A percentile compares a stretch with the other conserved stretches of the same genome.
phyloP scores from a whole-genome alignment of 2,113 vertebrate genomes.

The Clarias magur region DNA sequence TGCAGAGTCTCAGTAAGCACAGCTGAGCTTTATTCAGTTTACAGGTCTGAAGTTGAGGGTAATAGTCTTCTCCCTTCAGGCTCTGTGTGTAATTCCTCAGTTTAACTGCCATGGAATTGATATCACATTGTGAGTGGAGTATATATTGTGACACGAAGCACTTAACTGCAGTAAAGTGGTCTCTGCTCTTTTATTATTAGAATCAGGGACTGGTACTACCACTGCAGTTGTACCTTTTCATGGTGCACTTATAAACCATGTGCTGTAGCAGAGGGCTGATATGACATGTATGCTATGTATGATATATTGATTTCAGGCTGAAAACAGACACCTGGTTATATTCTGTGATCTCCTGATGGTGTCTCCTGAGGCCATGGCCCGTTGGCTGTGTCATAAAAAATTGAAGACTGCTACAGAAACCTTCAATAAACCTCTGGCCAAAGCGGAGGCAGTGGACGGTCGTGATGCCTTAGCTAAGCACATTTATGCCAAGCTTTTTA shows the following conservation, averaged over 20 bases:
- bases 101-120: neutral
- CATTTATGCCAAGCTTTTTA: slow-evolving; percentile 91
- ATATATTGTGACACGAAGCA: neutral
- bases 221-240: neutral
- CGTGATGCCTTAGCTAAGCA: slow-evolving; percentile 92
- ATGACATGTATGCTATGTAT: neutral
- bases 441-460: slow-evolving; percentile 82
- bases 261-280: neutral
- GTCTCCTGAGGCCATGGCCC: slow-evolving; percentile 86
- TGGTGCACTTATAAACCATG: neutral
- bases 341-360: slow-evolving; percentile 94
- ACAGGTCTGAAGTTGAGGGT: neutral
- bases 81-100: neutral
- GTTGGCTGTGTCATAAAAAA: slow-evolving; percentile 94
- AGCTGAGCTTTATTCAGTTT: neutral
- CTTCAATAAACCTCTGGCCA: slow-evolving; percentile 87
- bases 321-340: slow-evolving; percentile 80
- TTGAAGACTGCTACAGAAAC: slow-evolving; percentile 88
- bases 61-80: neutral
- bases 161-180: neutral
- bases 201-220: neutral
- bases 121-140: neutral
- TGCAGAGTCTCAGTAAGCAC: slow-evolving; percentile 82
- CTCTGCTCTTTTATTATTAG: neutral
- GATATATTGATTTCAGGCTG: slow-evolving; percentile 73